These are phyloP conservation scores for Enchytraeus crypticus DNA, from an alignment of 2,888 invertebrate genomes.

Conservation along the genomic window DNA sequence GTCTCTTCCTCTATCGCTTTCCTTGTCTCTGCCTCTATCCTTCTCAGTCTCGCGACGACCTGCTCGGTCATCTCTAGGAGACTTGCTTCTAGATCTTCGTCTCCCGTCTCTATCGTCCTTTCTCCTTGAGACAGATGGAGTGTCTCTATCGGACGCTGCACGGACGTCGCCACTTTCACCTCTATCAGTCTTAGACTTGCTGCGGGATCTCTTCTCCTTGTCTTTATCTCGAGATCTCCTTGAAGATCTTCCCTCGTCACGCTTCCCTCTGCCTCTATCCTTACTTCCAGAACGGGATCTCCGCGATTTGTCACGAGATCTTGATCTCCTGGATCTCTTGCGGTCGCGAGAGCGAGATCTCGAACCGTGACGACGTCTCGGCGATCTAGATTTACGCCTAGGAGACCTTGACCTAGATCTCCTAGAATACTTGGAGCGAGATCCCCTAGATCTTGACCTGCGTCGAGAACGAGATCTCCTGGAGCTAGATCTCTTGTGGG, in stretches of 20 bases:
- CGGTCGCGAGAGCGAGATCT: neutral
- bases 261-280: neutral
- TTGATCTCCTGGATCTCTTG: neutral
- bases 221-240: neutral
- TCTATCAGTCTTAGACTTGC: too few species aligned
- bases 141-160: too few species aligned
- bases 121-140: too few species aligned
- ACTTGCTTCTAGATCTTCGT: neutral
- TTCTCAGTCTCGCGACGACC: neutral
- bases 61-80: too few species aligned
- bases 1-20: neutral
- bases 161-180: too few species aligned
- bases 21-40: neutral
- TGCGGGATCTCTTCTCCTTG: neutral
- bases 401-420: constrained; percentile 12
- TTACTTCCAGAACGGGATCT: neutral
- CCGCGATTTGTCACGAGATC: neutral
- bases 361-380: neutral
- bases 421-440: constrained; percentile 4
- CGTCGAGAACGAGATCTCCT: constrained; percentile 14
- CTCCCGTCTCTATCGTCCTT: too few species aligned
- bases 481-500: constrained; percentile 19
- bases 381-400: neutral
- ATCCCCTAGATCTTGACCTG: too few species aligned
- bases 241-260: too few species aligned